Conservation (phyloP, 2,888 invertebrate species). For the Harpagoxenus sublaevis region DNA sequence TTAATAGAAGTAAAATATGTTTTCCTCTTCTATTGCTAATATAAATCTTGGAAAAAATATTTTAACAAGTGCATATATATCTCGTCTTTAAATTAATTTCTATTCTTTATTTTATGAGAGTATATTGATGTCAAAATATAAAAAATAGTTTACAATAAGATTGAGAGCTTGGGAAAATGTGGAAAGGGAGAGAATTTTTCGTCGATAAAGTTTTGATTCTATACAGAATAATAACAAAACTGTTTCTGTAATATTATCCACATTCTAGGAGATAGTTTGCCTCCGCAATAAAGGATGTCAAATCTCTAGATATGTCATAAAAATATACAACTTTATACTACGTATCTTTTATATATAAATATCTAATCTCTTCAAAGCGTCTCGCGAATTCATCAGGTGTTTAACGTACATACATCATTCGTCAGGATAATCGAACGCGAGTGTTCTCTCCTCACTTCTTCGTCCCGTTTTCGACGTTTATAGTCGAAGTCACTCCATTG, state of each 20-base stretch:
- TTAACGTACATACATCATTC: background rate
- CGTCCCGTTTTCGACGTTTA: slow-evolving; percentile 24
- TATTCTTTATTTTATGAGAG: background rate
- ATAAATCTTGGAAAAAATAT: background rate
- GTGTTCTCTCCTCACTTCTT: slow-evolving; percentile 58
- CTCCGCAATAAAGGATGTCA: background rate
- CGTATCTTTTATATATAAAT: background rate
- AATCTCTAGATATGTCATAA: background rate
- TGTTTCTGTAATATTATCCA: too few species aligned
- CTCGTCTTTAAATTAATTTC: background rate
- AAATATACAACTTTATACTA: background rate
- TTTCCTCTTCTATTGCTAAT: background rate
- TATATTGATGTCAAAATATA: too few species aligned
- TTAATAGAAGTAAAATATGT: background rate
- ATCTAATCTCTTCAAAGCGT: background rate
- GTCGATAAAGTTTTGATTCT: too few species aligned
- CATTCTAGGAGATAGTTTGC: too few species aligned
- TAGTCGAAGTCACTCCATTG: slow-evolving; percentile 85
- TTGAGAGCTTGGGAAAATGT: background rate
- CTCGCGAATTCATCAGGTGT: background rate
- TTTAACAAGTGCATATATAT: background rate
- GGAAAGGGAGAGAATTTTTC: too few species aligned
- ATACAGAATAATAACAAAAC: too few species aligned
- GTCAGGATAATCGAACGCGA: background rate
- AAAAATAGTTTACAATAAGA: background rate